These are phyloP conservation scores for Scaptomyza reducta DNA, from an alignment of 2,888 invertebrate genomes.

Conservation along the genomic window DNA sequence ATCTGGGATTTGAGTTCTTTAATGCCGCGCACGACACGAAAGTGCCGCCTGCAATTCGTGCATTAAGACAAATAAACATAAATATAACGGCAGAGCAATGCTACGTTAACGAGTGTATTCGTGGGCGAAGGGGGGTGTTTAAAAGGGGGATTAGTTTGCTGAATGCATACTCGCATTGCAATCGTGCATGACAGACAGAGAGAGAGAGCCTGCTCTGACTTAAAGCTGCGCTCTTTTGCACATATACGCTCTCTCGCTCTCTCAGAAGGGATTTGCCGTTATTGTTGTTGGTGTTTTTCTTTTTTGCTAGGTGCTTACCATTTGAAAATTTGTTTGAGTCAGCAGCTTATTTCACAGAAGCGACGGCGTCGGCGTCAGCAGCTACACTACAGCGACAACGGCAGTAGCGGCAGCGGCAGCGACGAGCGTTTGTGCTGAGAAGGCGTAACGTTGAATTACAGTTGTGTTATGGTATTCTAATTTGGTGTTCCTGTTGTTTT, in stretches of 20 bases:
- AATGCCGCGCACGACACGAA: constrained; percentile 2
- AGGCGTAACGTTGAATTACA: constrained; percentile 51
- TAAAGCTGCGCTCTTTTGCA: constrained; percentile 4
- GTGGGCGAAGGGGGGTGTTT: not conserved
- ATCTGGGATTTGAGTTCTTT: constrained; percentile 6
- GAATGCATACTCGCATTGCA: constrained; percentile 34
- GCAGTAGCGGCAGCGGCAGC: constrained; percentile 23
- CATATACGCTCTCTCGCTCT: not conserved
- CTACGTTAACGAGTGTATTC: not conserved
- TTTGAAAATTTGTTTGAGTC: constrained; percentile 71
- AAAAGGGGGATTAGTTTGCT: constrained; percentile 6
- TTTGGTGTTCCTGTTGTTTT: constrained; percentile 22
- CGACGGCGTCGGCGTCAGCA: constrained; percentile 36
- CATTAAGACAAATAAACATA: constrained; percentile 17
- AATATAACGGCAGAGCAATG: constrained; percentile 24
- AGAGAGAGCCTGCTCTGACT: constrained; percentile 5
- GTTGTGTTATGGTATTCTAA: constrained; percentile 17
- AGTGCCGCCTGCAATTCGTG: constrained; percentile 8
- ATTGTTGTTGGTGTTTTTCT: constrained; percentile 9
- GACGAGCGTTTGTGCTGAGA: constrained; percentile 61
- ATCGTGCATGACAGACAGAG: constrained; percentile 43
- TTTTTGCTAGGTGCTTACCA: constrained; percentile 64
- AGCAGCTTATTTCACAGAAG: constrained; percentile 61
- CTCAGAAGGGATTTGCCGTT: constrained; percentile 18
- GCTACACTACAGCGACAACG: constrained; percentile 28